phyloP scores from a whole-genome alignment of 1,140 invertebrate species.

The Drosophila kohkoa region DNA sequence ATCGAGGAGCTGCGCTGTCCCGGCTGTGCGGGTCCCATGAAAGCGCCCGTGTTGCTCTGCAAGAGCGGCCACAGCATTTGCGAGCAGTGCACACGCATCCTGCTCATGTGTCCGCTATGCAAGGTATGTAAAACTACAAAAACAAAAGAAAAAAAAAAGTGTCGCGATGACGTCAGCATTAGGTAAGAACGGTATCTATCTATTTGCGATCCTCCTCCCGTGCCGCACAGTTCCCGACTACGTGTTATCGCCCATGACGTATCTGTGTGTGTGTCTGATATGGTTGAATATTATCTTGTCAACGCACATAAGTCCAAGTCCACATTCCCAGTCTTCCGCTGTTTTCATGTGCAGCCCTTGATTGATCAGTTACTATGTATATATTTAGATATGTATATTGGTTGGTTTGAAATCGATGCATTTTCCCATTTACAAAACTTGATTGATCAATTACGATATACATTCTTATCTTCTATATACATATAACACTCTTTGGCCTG shows the following conservation, averaged over 20 bases:
- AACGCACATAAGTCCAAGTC: background rate
- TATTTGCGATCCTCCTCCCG: background rate
- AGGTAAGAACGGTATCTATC: slow-evolving; percentile 35
- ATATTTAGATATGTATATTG: background rate
- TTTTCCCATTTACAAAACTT: too few relatives aligned
- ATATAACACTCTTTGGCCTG: too few relatives aligned
- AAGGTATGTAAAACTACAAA: slow-evolving; percentile 55
- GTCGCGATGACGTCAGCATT: slow-evolving; percentile 35
- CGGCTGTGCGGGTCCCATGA: slow-evolving; percentile 80
- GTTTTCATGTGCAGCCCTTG: background rate
- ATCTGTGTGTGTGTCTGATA: background rate
- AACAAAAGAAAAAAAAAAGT: background rate
- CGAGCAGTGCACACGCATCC: slow-evolving; percentile 75
- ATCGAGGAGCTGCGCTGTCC: slow-evolving; percentile 82
- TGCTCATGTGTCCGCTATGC: slow-evolving; percentile 81
- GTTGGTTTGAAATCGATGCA: too few relatives aligned
- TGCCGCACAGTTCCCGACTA: too few relatives aligned
- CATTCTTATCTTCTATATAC: too few relatives aligned
- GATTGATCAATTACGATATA: too few relatives aligned
- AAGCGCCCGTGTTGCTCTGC: slow-evolving; percentile 76
- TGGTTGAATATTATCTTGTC: background rate
- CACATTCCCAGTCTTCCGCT: background rate
- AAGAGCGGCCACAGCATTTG: slow-evolving; percentile 81
- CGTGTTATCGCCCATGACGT: slow-evolving; percentile 35
- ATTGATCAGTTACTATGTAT: background rate